These are phyloP conservation scores for Cabera pusaria DNA, from an alignment of 2,888 invertebrate genomes.

Conservation along the genomic window DNA sequence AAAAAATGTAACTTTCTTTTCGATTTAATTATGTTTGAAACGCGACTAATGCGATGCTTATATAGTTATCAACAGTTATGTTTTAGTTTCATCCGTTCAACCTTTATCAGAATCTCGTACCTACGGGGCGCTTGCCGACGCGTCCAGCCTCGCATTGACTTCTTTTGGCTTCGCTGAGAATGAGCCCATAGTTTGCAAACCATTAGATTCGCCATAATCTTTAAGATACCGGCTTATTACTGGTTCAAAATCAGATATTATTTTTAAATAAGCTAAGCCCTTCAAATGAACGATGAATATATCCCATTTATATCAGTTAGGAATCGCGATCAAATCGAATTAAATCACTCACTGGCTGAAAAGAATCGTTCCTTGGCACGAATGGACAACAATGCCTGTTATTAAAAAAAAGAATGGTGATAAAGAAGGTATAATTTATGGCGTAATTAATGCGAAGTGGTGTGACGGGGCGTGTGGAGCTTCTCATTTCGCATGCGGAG, in stretches of 20 bases:
- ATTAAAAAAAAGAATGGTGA: slow-evolving; percentile 76
- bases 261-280: slow-evolving; percentile 46
- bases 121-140: no score
- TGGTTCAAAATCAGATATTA: slow-evolving; percentile 10
- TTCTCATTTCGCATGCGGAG: slow-evolving; percentile 70
- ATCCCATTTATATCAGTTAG: slow-evolving; percentile 54
- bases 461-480: slow-evolving; percentile 76
- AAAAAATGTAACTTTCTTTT: no score
- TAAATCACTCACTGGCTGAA: slow-evolving; percentile 77
- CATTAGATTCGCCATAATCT: slow-evolving; percentile 4
- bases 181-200: slow-evolving; percentile 5
- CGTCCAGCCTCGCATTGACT: no score
- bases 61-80: no score
- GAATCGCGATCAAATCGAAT: slow-evolving; percentile 69
- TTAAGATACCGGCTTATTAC: slow-evolving; percentile 5
- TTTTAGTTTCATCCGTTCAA: no score
- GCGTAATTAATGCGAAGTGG: slow-evolving; percentile 68
- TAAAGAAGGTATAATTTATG: slow-evolving; percentile 78
- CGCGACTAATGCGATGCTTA: no score
- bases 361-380: slow-evolving; percentile 77
- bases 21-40: no score
- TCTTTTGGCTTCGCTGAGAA: no score
- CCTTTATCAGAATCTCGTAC: no score
- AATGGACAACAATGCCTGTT: slow-evolving; percentile 78
- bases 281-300: slow-evolving; percentile 59